These are phyloP conservation scores for Lypha dubia DNA, from an alignment of 2,888 invertebrate species.

Conservation along the genomic window DNA sequence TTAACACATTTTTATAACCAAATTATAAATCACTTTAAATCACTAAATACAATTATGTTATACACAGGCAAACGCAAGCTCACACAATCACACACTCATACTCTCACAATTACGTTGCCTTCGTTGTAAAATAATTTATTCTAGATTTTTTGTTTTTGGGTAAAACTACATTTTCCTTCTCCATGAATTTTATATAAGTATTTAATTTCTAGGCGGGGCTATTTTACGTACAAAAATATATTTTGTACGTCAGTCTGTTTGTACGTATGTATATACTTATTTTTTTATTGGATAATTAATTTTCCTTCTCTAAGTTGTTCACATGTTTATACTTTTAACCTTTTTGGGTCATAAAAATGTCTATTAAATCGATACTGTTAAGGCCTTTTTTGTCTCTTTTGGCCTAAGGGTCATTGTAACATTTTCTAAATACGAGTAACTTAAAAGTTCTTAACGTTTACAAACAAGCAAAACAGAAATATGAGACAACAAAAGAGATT, in stretches of 20 bases:
- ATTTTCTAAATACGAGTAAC: background rate
- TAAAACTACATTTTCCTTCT: background rate
- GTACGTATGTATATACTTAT: background rate
- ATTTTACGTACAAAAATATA: background rate
- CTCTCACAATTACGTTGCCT: background rate
- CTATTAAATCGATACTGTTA: background rate
- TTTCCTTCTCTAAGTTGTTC: constrained; percentile 3
- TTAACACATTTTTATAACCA: constrained; percentile 23
- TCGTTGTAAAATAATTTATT: constrained; percentile 4
- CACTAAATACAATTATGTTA: background rate
- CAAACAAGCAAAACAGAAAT: background rate
- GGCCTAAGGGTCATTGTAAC: constrained; percentile 3
- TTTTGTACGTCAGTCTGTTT: background rate
- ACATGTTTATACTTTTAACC: background rate
- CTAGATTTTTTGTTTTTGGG: background rate
- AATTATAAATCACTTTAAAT: constrained; percentile 24
- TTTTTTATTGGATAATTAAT: constrained; percentile 12
- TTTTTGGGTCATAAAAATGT: constrained; percentile 14
- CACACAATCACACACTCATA: background rate
- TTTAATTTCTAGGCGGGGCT: background rate
- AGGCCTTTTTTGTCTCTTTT: background rate
- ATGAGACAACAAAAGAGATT: background rate
- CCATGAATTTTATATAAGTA: background rate
- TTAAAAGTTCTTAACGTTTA: background rate
- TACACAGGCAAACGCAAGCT: background rate